Base-by-base conservation (phyloP, 2,113 vertebrate species). In the Callithrix jacchus region DNA sequence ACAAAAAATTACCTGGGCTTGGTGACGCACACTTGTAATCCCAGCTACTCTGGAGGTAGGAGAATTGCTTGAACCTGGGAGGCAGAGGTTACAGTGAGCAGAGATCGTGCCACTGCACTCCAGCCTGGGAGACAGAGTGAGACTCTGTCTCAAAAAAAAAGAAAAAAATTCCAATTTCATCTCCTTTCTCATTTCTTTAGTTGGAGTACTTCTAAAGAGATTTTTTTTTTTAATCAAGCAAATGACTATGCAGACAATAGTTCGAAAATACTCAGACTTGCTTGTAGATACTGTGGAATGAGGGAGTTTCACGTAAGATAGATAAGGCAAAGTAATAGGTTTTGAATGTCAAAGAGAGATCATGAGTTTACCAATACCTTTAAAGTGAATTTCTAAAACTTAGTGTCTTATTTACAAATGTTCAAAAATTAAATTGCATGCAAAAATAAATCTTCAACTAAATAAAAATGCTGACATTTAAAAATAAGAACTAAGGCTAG, bases 321-420 rank as follows among this genome's bases (percentile, higher is more conserved):
- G 54, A 35, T 49, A 83, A 83, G 40, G 54, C 37, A 70, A 86
- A 86, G n/a, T 61, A 85, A 73, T 85, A 93, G 10, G 35, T 89
- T 96, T 61, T 95, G 71, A 86, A 71, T 71, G 30, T 70, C 58
- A 94, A 35, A 86, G 64, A 73, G 40, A 86, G 64, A 73, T 21
- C 66, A 18, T 74, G 56, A 90, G n/a, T 54, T 87, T 80, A 96
- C 83, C 7, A 40, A 2, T 95, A 45, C 54, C 64, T 83, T 92
- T 95, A 87, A 91, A 94, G 66, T 85, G 92, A 85, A 84, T 87
- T 90, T 90, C 68, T 93, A 81, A 87, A 88, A 86, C 32, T 42
- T 87, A 84, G 76, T 20, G 45, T 76, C 20, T 66, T 17, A 42
- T 96, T 86, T 89, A 76, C 40, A 94, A 37, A 47, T 93, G 42